These are phyloP conservation scores for Rhynchophorus ferrugineus DNA, from an alignment of 1,140 invertebrate genomes.

Conservation along the genomic window DNA sequence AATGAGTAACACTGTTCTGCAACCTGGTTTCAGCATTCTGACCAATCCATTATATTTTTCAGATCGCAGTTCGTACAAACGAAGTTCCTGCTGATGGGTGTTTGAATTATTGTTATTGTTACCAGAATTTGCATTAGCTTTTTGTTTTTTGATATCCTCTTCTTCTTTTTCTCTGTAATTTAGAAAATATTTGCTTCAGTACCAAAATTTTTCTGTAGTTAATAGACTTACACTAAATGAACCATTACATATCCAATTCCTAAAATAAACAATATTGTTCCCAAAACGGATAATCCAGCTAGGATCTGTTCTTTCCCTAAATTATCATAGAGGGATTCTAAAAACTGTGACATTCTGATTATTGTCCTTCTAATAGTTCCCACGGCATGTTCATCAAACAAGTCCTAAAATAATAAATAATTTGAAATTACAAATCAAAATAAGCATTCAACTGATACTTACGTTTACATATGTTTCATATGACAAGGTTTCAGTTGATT, in stretches of 20 bases:
- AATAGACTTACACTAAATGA: constrained; percentile 66
- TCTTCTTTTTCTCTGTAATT: constrained; percentile 65
- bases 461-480: constrained; percentile 63
- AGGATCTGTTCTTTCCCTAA: constrained; percentile 75
- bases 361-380: constrained; percentile 66
- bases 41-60: constrained; percentile 95
- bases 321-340: constrained; percentile 66
- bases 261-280: constrained; percentile 73
- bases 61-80: constrained; percentile 84
- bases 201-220: too few relatives aligned
- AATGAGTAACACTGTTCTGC: constrained; percentile 83
- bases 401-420: constrained; percentile 46
- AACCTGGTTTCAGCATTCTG: constrained; percentile 87
- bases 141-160: constrained; percentile 61
- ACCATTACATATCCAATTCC: constrained; percentile 81
- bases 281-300: constrained; percentile 71
- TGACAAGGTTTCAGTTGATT: constrained; percentile 59
- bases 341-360: constrained; percentile 57
- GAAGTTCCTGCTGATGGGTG: constrained; percentile 56
- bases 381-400: constrained; percentile 66
- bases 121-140: constrained; percentile 40
- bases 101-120: constrained; percentile 44
- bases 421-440: neutral
- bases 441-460: constrained; percentile 11
- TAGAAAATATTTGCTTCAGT: too few relatives aligned